Conservation (phyloP, 2,113 vertebrate genomes). For the Ia io region DNA sequence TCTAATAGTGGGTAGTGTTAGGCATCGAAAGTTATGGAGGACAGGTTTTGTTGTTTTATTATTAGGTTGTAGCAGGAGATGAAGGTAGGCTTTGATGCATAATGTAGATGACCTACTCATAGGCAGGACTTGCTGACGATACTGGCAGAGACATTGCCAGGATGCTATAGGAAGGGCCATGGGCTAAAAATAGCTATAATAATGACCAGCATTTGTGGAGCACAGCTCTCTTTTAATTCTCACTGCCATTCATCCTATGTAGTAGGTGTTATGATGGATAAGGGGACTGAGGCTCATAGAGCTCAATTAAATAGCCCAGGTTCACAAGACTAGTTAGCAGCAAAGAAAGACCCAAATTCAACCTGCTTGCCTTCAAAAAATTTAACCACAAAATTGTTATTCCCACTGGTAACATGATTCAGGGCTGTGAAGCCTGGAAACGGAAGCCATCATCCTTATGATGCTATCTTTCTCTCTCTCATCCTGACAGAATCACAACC, state of each 20-base stretch:
- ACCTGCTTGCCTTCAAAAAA: background rate
- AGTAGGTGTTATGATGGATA: background rate
- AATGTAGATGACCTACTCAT: background rate
- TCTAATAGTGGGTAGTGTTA: background rate
- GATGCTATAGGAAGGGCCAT: background rate
- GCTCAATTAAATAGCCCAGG: background rate
- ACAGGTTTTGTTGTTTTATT: background rate
- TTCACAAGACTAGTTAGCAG: background rate
- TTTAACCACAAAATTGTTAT: background rate
- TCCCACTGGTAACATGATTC: background rate
- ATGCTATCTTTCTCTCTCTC: slow-evolving; percentile 20
- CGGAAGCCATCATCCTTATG: background rate
- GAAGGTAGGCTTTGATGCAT: background rate
- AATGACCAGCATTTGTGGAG: background rate
- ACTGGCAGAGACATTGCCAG: background rate
- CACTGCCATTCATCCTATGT: background rate
- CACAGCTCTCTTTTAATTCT: background rate
- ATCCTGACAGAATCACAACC: slow-evolving; percentile 89
- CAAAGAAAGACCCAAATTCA: background rate
- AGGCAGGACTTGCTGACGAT: background rate
- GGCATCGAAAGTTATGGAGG: background rate
- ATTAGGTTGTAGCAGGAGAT: background rate
- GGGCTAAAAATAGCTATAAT: background rate
- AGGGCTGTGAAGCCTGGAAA: background rate
- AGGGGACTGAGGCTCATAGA: background rate